Percentiles rank a stretch among this genome's conserved stretches.
These are phyloP conservation scores for Sparidentex hasta DNA, from an alignment of 2,797 vertebrate genomes.

Conservation along the genomic window DNA sequence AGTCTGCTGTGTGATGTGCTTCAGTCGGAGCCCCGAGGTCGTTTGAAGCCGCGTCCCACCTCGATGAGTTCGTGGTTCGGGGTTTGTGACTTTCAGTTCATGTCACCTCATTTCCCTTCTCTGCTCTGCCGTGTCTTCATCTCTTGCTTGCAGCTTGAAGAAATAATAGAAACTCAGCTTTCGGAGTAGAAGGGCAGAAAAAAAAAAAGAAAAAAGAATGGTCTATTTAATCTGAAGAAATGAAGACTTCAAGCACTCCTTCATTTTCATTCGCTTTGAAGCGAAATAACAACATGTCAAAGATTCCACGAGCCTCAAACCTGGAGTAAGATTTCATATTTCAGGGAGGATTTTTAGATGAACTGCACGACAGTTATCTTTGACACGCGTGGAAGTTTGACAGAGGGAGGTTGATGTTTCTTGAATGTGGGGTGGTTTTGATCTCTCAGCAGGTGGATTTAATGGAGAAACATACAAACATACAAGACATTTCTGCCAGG, in stretches of 20 bases:
- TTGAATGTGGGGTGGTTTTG: background rate
- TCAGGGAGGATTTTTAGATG: no score
- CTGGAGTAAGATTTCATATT: no score
- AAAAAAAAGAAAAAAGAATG: no score
- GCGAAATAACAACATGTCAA: no score
- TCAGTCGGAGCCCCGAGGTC: background rate
- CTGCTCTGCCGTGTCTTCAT: background rate
- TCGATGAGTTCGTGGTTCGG: background rate
- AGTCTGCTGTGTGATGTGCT: constrained; percentile 2
- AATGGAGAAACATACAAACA: no score
- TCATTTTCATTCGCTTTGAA: no score
- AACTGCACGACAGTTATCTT: background rate
- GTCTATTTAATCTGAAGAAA: no score
- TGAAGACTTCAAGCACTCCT: no score
- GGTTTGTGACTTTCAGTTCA: background rate
- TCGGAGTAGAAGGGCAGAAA: no score
- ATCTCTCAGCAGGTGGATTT: no score
- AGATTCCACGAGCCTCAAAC: no score
- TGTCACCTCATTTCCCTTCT: background rate
- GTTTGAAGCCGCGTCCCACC: background rate
- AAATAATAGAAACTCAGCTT: background rate
- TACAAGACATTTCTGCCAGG: background rate
- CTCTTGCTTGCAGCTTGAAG: background rate
- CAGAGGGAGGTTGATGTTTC: background rate
- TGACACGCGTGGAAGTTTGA: background rate